Base-by-base conservation (phyloP, 2,888 invertebrate species). In the Tortrix viridana region DNA sequence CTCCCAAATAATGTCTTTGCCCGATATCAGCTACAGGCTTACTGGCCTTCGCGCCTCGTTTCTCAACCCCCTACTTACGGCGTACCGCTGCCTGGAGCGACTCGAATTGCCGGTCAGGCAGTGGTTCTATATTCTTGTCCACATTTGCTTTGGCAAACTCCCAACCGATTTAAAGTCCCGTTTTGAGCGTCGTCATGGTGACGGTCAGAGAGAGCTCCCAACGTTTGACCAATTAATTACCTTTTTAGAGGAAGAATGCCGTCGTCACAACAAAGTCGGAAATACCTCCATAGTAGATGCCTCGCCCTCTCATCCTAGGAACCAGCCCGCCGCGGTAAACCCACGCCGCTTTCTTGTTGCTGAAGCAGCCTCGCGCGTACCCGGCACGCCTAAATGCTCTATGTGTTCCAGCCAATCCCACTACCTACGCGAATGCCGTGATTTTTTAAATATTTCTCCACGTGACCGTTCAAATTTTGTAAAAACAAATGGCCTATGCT, bases 211-310 rank as follows among this genome's bases (percentile, higher is more conserved):
- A 16, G 47, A 19, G 4, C 47, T 47, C 19, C 47, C 47, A 4
- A 47, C 47, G 16, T 47, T 47, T 47, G 47, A 47, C 12, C 7
- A 47, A 20, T 22, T 47, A 5, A 43, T 43, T 5, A 12, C n/a
- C 18, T 43, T 43, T 16, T 43, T 43, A 16, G 43, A 43, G 16
- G 43, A 47, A 22, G 47, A 47, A 47, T 47, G 47, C 12, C 47
- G 47, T 9, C 47, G 20, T 14, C 22, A 20, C 12, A 22, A 47
- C 14, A 47, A 22, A 3, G 43, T 43, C 16, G 43, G 43, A n/a
- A 43, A 43, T 43, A 43, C 43, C 16, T n/a, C 43, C 16, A 3
- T 43, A 16, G 43, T 43, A 1, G 43, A 43, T 43, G 18, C 43
- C n/a, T 4, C 43, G 16, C 43, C 43, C 3, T 16, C 43, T 7